phyloP scores from a whole-genome alignment of 2,797 vertebrate species.

The Paramormyrops hopkinsi region DNA sequence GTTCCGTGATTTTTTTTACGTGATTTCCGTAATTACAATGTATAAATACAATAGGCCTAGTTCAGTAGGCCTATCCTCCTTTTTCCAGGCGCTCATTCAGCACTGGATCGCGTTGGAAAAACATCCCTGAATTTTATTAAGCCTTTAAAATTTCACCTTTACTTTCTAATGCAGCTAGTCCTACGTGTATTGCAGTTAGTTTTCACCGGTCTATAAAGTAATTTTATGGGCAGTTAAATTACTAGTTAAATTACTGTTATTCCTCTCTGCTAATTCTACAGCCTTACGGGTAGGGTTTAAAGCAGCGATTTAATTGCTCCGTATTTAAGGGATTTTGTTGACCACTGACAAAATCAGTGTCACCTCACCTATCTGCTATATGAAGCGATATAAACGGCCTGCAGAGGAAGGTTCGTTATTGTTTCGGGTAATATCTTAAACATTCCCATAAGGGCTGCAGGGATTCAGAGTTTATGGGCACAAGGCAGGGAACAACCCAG shows the following conservation, averaged over 20 bases:
- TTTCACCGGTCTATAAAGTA: conserved; percentile 6
- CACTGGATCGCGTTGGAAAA: background rate
- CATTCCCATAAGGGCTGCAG: background rate
- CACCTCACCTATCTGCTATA: background rate
- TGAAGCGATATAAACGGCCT: background rate
- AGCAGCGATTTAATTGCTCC: background rate
- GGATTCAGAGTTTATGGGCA: background rate
- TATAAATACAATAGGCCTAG: background rate
- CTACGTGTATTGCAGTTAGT: background rate
- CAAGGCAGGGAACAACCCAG: background rate
- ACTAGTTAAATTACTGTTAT: background rate
- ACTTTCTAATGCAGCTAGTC: background rate
- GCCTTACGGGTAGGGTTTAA: background rate
- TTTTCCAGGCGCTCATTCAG: background rate
- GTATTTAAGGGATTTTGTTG: background rate
- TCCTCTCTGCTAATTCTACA: background rate
- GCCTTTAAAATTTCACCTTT: background rate
- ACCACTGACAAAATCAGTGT: background rate
- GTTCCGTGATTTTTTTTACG: background rate
- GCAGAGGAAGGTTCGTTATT: background rate
- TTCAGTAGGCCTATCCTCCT: background rate
- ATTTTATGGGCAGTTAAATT: conserved; percentile 8
- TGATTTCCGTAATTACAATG: no score
- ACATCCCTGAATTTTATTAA: background rate
- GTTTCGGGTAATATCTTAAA: background rate